Base-by-base conservation (phyloP, 2,113 vertebrate genomes). In the Vulpes ferrilata region DNA sequence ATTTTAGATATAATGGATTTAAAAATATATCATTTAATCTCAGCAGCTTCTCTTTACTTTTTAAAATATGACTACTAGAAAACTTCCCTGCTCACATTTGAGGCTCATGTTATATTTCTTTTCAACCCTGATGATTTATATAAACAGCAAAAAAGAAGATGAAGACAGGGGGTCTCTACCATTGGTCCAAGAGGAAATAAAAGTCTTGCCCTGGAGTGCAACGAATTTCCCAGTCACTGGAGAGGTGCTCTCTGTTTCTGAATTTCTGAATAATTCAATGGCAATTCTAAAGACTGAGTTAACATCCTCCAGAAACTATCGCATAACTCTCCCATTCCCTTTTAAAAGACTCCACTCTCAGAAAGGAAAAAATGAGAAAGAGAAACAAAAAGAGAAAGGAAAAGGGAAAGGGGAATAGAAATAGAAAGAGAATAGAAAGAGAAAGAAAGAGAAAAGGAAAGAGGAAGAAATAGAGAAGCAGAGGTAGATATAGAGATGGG, bases 21-120 rank as follows among this genome's bases (percentile, higher is more conserved):
- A 97, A 83, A 86, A 89, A 96, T 53, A 35, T 19, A 64, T 65
- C 11, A 89, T 84, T 80, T 69, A 69, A 87, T 53, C 90, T 95
- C 19, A 79, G 19, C 32, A 7, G 2, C 32, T 93, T 73, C 20
- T 81, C 92, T 67, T 92, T 81, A 62, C 30, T 55, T 96, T 90
- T 93, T 35, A 55, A 92, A 79, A 73, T 48, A 57, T 43, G 55
- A 48, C 17, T 60, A 73, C 51, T 80, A 84, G 81, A 89, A 91
- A 38, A 82, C 11, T 60, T 79, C 11, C 27, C 20, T 88, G 57
- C 16, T 93, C 38, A 2, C 19, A 27, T 53, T 62, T 60, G 57
- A 87, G 59, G 10, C 2, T 91, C 27, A 38, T 15, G 7, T 57
- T 92, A 7, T 27, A 38, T 48, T 78, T 88, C 11, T n/a, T 87